Conservation (phyloP, 2,113 vertebrate species). For the Hyla sarda region DNA sequence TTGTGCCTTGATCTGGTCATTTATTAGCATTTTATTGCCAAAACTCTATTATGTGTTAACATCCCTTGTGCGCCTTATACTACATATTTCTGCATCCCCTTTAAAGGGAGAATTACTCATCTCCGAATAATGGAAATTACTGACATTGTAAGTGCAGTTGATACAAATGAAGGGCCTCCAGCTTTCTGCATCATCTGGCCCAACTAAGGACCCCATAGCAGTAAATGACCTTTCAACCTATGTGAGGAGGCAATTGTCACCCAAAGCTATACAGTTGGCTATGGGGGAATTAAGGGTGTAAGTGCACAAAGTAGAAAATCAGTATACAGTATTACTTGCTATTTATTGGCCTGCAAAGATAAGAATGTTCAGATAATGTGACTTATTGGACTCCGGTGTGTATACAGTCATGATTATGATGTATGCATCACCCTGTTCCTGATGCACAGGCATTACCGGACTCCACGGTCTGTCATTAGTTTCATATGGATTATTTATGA, state of each 20-base stretch:
- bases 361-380: background rate
- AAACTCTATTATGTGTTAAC: background rate
- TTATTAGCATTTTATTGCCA: background rate
- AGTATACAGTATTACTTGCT: background rate
- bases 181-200: constrained; percentile 40
- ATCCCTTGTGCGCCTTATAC: background rate
- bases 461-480: background rate
- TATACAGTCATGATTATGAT: background rate
- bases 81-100: background rate
- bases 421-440: background rate
- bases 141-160: background rate
- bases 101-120: background rate
- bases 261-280: constrained; percentile 32
- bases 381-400: background rate
- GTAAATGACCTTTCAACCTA: constrained; percentile 37
- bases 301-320: background rate
- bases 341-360: background rate
- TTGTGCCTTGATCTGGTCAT: no score
- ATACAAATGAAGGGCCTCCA: constrained; percentile 26
- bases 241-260: constrained; percentile 38
- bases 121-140: background rate
- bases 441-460: background rate
- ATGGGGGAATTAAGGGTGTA: background rate
- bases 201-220: constrained; percentile 24
- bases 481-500: background rate